Evolutionary conservation across 2,888 invertebrate species (phyloP), one percentile per base, ranked within the genome.

Genomic region (Leptodirus hochenwartii): DNA sequence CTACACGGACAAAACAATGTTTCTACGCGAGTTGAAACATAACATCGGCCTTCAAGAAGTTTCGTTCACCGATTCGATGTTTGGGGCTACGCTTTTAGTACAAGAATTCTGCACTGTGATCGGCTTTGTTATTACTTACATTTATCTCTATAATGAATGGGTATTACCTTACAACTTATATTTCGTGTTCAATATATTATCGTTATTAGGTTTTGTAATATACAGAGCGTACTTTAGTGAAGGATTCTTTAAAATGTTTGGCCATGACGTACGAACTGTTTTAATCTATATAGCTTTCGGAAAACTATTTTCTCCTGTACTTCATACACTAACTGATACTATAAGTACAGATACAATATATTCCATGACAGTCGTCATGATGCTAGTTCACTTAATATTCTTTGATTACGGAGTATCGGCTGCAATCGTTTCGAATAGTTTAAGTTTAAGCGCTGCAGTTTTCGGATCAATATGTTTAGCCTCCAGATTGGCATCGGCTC

Each of bases 281-380:
- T 47, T 81, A 17, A 75, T 85, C 5, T 90, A 90, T 45, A 50
- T 88, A 2, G 69, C 79, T 0, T 78, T 91, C 47, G 88, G 90
- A 2, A 88, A 82, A 46, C 64, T 88, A 30, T 62, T 93, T 34
- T 88, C 93, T 0, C 96, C 95, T 0, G 69, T 95, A 11, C 56
- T 93, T 17, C 85, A 93, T 51, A 95, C 91, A 0, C 61, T 98
- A 28, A 96, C 98, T 0, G 87, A 90, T 49, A 90, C 93, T 0
- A 84, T 98, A 2, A 91, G 91, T 47, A 95, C 95, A 0, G 95
- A 98, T 49, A 93, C 96, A 0, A 93, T 98, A 47, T 93, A 90
- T 47, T 85, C 90, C 2, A 85, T 81, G 68, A 73, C 93, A 1
- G 74, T 80, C 12, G 62, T 84, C 9, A 84, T 91, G 72, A 71